These are phyloP conservation scores for Anguilla pacifica DNA, from an alignment of 2,797 vertebrate genomes.

Conservation along the genomic window DNA sequence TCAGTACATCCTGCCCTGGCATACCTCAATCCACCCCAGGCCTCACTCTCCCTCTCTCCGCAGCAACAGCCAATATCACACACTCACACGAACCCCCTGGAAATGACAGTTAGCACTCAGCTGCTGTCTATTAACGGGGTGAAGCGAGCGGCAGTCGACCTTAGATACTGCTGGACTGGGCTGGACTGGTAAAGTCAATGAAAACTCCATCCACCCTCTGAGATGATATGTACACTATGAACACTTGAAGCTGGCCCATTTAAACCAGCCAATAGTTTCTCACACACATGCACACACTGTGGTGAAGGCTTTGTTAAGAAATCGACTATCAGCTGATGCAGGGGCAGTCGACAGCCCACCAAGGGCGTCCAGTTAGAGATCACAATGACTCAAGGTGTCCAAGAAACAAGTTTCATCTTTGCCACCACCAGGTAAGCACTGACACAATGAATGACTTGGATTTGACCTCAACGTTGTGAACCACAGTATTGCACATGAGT, in stretches of 20 bases:
- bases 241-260: not conserved
- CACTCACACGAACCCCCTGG: not conserved
- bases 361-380: not conserved
- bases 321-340: not conserved
- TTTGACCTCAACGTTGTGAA: not conserved
- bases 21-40: not conserved
- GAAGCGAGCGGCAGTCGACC: not conserved
- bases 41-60: not conserved
- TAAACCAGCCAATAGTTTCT: not conserved
- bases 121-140: too few species aligned
- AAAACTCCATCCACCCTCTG: not conserved
- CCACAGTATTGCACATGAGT: not conserved
- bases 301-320: not conserved
- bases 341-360: not conserved
- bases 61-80: not conserved
- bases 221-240: not conserved
- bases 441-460: not conserved
- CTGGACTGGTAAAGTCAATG: not conserved
- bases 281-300: not conserved
- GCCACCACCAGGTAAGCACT: too few species aligned
- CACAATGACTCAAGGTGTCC: not conserved
- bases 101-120: not conserved
- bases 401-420: too few species aligned
- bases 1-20: not conserved
- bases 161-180: not conserved